Conservation (phyloP, 2,888 invertebrate genomes). For the Acleris laterana region DNA sequence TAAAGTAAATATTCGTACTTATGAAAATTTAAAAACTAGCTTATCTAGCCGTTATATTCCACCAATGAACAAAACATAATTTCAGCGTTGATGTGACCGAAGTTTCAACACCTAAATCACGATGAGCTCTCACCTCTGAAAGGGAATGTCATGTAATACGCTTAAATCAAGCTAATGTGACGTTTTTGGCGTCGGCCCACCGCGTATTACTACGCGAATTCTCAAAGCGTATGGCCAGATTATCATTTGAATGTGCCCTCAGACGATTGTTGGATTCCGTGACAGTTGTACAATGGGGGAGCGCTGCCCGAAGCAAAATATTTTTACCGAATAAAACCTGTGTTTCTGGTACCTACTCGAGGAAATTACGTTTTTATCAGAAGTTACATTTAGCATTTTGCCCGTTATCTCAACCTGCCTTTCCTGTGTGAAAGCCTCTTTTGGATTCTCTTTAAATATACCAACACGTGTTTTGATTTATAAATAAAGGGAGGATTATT, state of each 20-base stretch:
- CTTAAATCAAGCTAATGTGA: slow-evolving; percentile 80
- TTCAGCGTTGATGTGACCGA: slow-evolving; percentile 20
- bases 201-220: slow-evolving; percentile 58
- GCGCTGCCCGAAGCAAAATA: slow-evolving; percentile 67
- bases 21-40: too few species aligned
- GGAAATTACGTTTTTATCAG: slow-evolving; percentile 73
- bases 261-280: slow-evolving; percentile 78
- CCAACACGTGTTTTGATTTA: slow-evolving; percentile 33
- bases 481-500: slow-evolving; percentile 13
- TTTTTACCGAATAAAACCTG: slow-evolving; percentile 66
- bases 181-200: slow-evolving; percentile 65
- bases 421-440: slow-evolving; percentile 49
- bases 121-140: slow-evolving; percentile 31
- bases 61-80: slow-evolving; percentile 8
- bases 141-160: slow-evolving; percentile 64
- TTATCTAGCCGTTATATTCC: background rate
- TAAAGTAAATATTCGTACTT: too few species aligned
- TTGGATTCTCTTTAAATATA: slow-evolving; percentile 45
- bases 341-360: slow-evolving; percentile 60
- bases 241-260: slow-evolving; percentile 82
- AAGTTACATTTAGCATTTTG: slow-evolving; percentile 59
- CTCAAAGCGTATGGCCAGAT: slow-evolving; percentile 78
- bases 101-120: slow-evolving; percentile 35
- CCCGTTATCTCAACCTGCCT: slow-evolving; percentile 53
- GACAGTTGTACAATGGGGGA: slow-evolving; percentile 74